Conservation (phyloP, 2,888 invertebrate species). For the Ptychoptera albimana region DNA sequence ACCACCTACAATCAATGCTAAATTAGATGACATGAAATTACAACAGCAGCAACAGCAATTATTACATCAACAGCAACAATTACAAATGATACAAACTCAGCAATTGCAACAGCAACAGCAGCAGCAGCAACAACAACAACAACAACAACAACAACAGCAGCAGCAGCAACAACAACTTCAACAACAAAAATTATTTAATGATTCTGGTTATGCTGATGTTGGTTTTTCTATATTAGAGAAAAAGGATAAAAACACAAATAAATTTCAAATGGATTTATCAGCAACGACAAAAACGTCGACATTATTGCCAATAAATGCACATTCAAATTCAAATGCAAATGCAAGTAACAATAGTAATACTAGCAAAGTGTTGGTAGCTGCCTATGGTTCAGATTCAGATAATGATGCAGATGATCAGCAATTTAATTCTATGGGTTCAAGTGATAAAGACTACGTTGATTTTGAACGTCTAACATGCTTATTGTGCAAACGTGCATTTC, state of each 20-base stretch:
- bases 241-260: constrained; percentile 30
- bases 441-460: constrained; percentile 67
- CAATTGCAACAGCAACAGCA: background rate
- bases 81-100: background rate
- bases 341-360: constrained; percentile 24
- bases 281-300: background rate
- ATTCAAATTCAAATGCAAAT: constrained; percentile 3
- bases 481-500: constrained; percentile 88
- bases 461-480: constrained; percentile 83
- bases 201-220: constrained; percentile 68
- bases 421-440: constrained; percentile 18
- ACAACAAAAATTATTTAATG: background rate
- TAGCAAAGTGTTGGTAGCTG: constrained; percentile 41
- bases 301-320: constrained; percentile 2
- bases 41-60: constrained; percentile 14
- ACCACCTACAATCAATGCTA: constrained; percentile 13
- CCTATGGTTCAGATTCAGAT: constrained; percentile 59
- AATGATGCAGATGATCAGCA: constrained; percentile 16
- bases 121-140: background rate
- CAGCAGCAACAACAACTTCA: background rate
- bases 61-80: constrained; percentile 5
- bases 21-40: constrained; percentile 16
- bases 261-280: constrained; percentile 24
- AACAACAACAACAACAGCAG: background rate
- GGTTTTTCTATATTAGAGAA: constrained; percentile 86